These are phyloP conservation scores for Germaria angustata DNA, from an alignment of 2,888 invertebrate species.

Conservation along the genomic window DNA sequence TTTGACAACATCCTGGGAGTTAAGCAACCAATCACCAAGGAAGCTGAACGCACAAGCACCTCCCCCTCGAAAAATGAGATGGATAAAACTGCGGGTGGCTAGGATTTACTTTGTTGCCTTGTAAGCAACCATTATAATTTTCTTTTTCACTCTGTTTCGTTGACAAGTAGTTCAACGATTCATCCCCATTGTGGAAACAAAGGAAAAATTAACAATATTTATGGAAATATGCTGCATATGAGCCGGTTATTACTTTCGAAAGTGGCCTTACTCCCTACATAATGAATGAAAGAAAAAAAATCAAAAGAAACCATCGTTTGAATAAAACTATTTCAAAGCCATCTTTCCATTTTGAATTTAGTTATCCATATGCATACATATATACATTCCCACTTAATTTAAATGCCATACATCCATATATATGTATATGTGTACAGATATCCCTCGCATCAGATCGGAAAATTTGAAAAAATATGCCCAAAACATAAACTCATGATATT, in stretches of 20 bases:
- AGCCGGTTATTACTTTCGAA: neutral
- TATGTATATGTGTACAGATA: neutral
- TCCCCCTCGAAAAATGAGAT: constrained; percentile 67
- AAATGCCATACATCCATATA: neutral
- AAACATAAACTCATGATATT: too few species aligned
- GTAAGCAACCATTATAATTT: constrained; percentile 56
- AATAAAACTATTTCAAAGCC: neutral
- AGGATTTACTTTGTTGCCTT: constrained; percentile 53
- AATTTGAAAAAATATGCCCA: too few species aligned
- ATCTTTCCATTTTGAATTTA: neutral
- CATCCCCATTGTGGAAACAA: constrained; percentile 48
- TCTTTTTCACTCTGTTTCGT: constrained; percentile 65
- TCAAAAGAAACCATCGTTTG: neutral
- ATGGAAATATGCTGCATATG: neutral
- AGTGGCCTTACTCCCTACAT: neutral
- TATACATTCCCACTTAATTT: neutral
- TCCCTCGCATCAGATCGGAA: neutral
- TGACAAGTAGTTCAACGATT: constrained; percentile 60
- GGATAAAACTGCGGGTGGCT: constrained; percentile 63
- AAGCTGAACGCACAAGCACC: constrained; percentile 69
- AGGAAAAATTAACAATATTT: constrained; percentile 11
- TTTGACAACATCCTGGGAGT: constrained; percentile 61
- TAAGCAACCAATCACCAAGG: constrained; percentile 71
- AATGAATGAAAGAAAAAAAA: neutral
- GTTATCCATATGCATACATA: neutral